phyloP scores from a whole-genome alignment of 2,888 invertebrate species.

The Cryptophagus acutangulus region DNA sequence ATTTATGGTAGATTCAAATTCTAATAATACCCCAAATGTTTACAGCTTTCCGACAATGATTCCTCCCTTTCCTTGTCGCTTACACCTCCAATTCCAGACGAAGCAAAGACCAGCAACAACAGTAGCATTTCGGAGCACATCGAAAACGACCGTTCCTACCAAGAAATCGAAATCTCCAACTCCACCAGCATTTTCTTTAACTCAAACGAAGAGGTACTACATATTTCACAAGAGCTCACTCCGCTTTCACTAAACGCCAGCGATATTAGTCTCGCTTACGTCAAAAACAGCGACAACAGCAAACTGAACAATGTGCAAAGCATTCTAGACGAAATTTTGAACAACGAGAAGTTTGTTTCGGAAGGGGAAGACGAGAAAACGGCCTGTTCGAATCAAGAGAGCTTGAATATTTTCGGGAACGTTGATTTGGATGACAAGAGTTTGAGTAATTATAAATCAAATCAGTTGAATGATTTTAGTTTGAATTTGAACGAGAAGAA shows the following conservation, averaged over 20 bases:
- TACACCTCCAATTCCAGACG: slow-evolving; percentile 25
- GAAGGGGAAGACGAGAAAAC: slow-evolving; percentile 23
- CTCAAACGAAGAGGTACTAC: slow-evolving; percentile 23
- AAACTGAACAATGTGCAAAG: slow-evolving; percentile 33
- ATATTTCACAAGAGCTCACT: slow-evolving; percentile 32
- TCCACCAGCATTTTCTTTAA: slow-evolving; percentile 25
- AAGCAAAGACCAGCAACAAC: slow-evolving; percentile 15
- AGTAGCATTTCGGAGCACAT: slow-evolving; percentile 34
- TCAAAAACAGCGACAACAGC: slow-evolving; percentile 25
- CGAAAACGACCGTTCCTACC: slow-evolving; percentile 46
- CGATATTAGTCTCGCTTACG: slow-evolving; percentile 30
- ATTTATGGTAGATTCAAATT: no score
- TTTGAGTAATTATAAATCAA: slow-evolving; percentile 30
- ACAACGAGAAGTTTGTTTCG: slow-evolving; percentile 36
- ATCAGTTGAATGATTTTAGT: slow-evolving; percentile 15
- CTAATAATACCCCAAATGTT: no score
- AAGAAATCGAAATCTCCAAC: slow-evolving; percentile 44
- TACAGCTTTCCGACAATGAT: no score
- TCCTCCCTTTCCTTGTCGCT: slow-evolving; percentile 25
- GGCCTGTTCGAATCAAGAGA: slow-evolving; percentile 35
- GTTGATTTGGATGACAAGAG: slow-evolving; percentile 43
- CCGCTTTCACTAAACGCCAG: slow-evolving; percentile 30
- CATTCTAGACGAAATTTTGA: slow-evolving; percentile 43
- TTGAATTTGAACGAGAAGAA: slow-evolving; percentile 17
- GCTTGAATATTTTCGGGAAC: slow-evolving; percentile 44